phyloP scores from a whole-genome alignment of 2,888 invertebrate genomes.

The Sarcophaga variegata region DNA sequence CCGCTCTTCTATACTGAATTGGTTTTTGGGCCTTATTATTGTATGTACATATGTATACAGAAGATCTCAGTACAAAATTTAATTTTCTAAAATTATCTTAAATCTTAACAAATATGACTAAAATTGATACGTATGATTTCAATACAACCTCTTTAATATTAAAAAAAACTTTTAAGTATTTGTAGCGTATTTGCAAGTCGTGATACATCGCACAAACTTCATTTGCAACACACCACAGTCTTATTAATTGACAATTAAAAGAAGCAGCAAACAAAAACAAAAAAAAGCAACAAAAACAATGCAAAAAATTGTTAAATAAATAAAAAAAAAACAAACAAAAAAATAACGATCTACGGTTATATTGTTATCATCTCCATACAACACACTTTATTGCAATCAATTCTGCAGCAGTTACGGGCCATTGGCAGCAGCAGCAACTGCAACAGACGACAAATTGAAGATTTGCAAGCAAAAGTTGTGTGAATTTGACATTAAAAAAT shows the following conservation, averaged over 20 bases:
- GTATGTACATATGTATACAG: no score
- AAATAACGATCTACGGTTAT: neutral
- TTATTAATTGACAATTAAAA: conserved; percentile 46
- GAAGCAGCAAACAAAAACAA: neutral
- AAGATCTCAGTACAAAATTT: no score
- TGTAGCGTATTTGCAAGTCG: neutral
- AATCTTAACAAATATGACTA: no score
- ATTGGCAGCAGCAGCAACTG: conserved; percentile 21
- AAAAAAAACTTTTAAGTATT: no score
- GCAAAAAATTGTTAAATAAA: neutral
- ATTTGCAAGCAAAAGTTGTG: conserved; percentile 65
- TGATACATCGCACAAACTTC: neutral
- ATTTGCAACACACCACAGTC: conserved; percentile 1
- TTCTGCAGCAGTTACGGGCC: neutral
- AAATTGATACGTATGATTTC: no score
- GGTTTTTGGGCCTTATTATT: no score
- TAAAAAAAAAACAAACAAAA: neutral
- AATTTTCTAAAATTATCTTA: no score
- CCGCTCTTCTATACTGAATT: no score
- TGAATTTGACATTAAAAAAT: conserved; percentile 69
- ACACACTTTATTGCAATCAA: neutral
- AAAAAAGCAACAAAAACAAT: neutral
- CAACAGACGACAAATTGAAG: conserved; percentile 59
- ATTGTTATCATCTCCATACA: neutral
- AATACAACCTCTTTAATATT: no score